Evolutionary conservation across 2,113 vertebrate species (phyloP).

Genomic region (Sylvilagus bachmani): DNA sequence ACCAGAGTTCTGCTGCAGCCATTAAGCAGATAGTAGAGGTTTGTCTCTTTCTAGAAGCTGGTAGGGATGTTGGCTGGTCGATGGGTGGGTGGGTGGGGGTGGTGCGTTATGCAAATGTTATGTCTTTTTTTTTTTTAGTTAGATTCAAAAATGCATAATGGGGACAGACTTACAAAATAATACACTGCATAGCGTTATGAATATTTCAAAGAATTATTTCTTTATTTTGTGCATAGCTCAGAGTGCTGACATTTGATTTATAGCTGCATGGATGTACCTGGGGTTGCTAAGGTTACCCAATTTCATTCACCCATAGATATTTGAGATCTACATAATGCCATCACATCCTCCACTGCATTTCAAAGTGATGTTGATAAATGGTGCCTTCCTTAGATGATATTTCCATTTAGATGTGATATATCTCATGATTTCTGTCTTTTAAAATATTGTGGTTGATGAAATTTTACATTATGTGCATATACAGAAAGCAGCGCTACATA

Average conservation of each 20-base stretch:
- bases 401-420: constrained; percentile 98
- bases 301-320: constrained; percentile 96
- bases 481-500: constrained; percentile 79
- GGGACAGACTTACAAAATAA: constrained; percentile 88
- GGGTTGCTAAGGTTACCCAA: constrained; percentile 99
- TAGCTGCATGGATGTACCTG: constrained; percentile 91
- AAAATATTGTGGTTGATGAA: constrained; percentile 89
- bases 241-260: constrained; percentile 89
- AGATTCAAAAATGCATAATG: constrained; percentile 85
- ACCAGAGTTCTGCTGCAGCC: neutral
- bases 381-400: constrained; percentile 95
- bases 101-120: constrained; percentile 81
- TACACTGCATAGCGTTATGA: constrained; percentile 87
- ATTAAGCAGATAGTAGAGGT: constrained; percentile 49
- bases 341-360: constrained; percentile 95
- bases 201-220: constrained; percentile 90
- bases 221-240: constrained; percentile 87
- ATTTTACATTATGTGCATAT: constrained; percentile 87
- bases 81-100: neutral
- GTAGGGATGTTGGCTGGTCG: neutral
- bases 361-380: constrained; percentile 96
- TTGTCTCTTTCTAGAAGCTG: constrained; percentile 76
- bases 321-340: constrained; percentile 99
- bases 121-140: constrained; percentile 70
- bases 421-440: constrained; percentile 91